These are phyloP conservation scores for Tigriopus japonicus DNA, from an alignment of 1,140 invertebrate genomes.

Conservation along the genomic window DNA sequence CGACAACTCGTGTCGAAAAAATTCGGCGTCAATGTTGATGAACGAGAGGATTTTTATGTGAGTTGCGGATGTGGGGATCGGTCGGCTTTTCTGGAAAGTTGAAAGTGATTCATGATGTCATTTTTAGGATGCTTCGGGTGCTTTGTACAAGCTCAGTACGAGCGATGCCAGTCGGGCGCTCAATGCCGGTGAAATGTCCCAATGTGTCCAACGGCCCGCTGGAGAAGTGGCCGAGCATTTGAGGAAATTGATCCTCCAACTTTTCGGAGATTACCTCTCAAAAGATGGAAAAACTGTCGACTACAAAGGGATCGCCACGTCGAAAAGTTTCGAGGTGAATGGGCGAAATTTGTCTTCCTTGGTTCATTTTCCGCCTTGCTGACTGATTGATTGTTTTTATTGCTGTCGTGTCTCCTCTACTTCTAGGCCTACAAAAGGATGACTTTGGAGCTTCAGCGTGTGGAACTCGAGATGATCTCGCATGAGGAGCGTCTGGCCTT, in stretches of 20 bases:
- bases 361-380: too few relatives aligned
- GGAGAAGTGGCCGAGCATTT: conserved; percentile 1
- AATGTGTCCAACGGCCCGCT: background rate
- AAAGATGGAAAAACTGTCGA: conserved; percentile 8
- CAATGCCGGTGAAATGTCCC: background rate
- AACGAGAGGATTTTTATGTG: background rate
- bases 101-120: too few relatives aligned
- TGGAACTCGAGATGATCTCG: conserved; percentile 13
- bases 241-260: conserved; percentile 7
- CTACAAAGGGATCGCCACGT: conserved; percentile 8
- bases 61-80: too few relatives aligned
- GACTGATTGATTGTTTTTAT: too few relatives aligned
- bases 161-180: background rate
- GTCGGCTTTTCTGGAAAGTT: too few relatives aligned
- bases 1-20: background rate
- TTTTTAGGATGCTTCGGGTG: conserved; percentile 1
- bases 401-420: too few relatives aligned
- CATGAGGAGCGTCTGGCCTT: conserved; percentile 16
- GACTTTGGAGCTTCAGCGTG: conserved; percentile 16
- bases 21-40: background rate
- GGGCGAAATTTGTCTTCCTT: too few relatives aligned
- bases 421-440: conserved; percentile 1
- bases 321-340: background rate
- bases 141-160: conserved; percentile 1
- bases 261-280: background rate